Evolutionary conservation across 2,888 invertebrate genomes (phyloP), one percentile per base, ranked within the genome.

Genomic region (Prostheceraeus crozeri): DNA sequence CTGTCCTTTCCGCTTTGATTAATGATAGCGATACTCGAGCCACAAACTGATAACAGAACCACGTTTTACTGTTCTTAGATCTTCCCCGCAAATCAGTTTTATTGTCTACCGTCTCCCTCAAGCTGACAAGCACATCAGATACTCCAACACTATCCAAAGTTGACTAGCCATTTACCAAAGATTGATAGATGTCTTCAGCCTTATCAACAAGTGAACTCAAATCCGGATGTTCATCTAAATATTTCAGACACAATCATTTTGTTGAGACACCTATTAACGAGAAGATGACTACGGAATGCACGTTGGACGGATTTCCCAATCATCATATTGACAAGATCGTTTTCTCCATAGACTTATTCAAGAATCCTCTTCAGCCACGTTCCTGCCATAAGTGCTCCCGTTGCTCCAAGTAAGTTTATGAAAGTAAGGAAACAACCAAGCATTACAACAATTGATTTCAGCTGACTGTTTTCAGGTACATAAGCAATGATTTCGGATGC

Each of bases 1-100:
- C 57, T n/a, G 27, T 57, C 23, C 56, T 6, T 11, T 54, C 55
- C 40, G 55, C 52, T 51, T 19, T 16, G 14, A 51, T 14, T 8
- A 51, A 30, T 30, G 52, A 6, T 30, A 6, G 16, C 8, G 52
- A 19, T 28, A 51, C 14, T 10, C 30, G 10, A 28, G 28, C 11
- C 52, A 51, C 28, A 10, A 8, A 10, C 30, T 51, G 52, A 51
- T 51, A 51, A 30, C 28, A 28, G 6, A 51, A 8, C 52, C 52
- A 51, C 52, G 28, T 19, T 28, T 51, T 10, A 28, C 52, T 14
- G 45, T n/a, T 45, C 14, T 45, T 45, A 8, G 45, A 45, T 8
- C 10, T 8, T 19, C n/a, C n/a, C n/a, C n/a, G n/a, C n/a, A n/a
- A n/a, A n/a, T n/a, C 10, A 10, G n/a, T 45, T 14, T 45, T 45